Evolutionary conservation across 2,113 vertebrate species (phyloP), one percentile per base, ranked within the genome.

Genomic region (Callionymus lyra): DNA sequence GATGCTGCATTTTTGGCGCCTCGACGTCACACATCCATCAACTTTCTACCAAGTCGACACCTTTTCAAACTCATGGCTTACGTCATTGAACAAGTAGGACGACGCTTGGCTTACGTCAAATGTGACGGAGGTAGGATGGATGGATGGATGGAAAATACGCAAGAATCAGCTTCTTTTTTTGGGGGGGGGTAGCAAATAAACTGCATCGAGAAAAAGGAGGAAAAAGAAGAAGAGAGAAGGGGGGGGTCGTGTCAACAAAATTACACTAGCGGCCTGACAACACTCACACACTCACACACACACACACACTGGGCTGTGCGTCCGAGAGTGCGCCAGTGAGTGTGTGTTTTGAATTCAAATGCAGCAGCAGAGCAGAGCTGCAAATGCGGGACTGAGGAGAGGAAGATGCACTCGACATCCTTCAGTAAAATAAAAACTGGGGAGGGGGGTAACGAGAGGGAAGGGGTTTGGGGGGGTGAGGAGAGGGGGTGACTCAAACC

Each of bases 311-410:
- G 47, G 63, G 60, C 64, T 47, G 77, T 65, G 79, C 50, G 80
- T 75, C 74, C 65, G 59, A 62, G 59, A 62, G 77, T 77, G 79
- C 75, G 81, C 72, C 80, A 77, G 72, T 72, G 83, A 75, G 78
- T 67, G 82, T 81, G 84, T 83, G 84, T 80, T 79, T 82, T 71
- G 84, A 85, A 86, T 86, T 82, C 82, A 85, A 84, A 86, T 86
- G 80, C 76, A 77, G 73, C 64, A 77, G 53, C 71, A 68, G 74
- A 68, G 66, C 65, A 71, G 63, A 59, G 68, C 75, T 59, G 72
- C 65, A 78, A 75, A 78, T 74, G 82, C 81, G 71, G 70, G 68
- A 68, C 65, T 44, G 63, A 72, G 71, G 43, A 50, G 47, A 65
- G 66, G 71, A 72, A 57, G 69, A 59, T 65, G 76, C 34, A 57